Percentiles rank a stretch among this genome's conserved stretches.
phyloP scores from a whole-genome alignment of 2,113 vertebrate species.

The Bolborhynchus lineola region DNA sequence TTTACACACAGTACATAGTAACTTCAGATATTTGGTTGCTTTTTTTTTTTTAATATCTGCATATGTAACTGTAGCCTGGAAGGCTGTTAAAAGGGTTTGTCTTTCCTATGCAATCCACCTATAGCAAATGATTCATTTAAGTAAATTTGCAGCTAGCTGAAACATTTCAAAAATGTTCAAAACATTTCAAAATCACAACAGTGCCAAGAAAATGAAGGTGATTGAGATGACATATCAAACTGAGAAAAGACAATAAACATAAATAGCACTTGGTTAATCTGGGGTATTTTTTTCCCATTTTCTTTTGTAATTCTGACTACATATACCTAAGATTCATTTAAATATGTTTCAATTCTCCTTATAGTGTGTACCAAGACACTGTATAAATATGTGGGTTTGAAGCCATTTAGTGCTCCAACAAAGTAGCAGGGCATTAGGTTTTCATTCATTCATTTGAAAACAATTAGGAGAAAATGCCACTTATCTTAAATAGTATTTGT shows the following conservation, averaged over 20 bases:
- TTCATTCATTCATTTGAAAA: slow-evolving; percentile 80
- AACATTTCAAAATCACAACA: neutral
- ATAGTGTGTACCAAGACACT: neutral
- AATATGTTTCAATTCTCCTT: slow-evolving; percentile 19
- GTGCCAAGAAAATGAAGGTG: neutral
- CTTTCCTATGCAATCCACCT: neutral
- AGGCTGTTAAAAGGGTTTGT: neutral
- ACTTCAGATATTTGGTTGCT: neutral
- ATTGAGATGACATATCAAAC: neutral
- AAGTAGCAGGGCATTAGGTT: slow-evolving; percentile 76
- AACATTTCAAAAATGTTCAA: no score
- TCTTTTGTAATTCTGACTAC: neutral
- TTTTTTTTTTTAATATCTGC: neutral
- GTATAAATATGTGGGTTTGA: slow-evolving; percentile 71
- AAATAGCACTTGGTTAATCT: neutral
- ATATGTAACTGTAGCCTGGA: neutral
- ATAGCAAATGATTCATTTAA: neutral
- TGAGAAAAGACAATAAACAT: neutral
- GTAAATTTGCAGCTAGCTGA: neutral
- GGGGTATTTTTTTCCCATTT: neutral
- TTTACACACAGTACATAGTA: neutral
- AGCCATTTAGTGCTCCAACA: slow-evolving; percentile 69
- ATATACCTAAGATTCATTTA: neutral
- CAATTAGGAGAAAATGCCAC: slow-evolving; percentile 79
- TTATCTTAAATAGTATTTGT: slow-evolving; percentile 83